Conservation (phyloP, 2,113 vertebrate species). For the Anhinga rufa region DNA sequence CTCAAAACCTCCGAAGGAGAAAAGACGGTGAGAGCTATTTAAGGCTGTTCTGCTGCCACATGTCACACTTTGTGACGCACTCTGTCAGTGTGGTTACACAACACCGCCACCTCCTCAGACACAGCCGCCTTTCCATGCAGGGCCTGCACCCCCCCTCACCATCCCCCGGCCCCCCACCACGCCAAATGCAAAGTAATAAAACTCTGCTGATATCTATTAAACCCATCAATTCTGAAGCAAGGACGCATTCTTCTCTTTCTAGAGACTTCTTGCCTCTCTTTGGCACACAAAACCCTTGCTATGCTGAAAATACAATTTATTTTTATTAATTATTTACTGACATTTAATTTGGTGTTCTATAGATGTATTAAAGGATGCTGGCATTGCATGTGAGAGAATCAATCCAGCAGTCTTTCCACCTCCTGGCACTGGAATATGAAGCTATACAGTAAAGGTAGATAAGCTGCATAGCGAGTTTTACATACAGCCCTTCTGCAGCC, state of each 20-base stretch:
- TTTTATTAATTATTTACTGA: conserved; percentile 13
- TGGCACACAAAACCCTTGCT: background rate
- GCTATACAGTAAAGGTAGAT: background rate
- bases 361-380: background rate
- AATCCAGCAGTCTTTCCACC: background rate
- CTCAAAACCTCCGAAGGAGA: conserved; percentile 34
- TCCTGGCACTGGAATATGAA: background rate
- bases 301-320: background rate
- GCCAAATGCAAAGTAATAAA: background rate
- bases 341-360: background rate
- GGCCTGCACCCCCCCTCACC: background rate
- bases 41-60: conserved; percentile 51
- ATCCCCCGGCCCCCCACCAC: background rate
- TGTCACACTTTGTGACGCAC: conserved; percentile 49
- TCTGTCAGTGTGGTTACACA: conserved; percentile 49
- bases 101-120: conserved; percentile 31
- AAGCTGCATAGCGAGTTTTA: background rate
- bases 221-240: background rate
- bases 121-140: background rate
- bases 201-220: background rate
- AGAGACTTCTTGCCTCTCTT: background rate
- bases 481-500: background rate
- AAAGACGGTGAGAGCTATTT: conserved; percentile 55
- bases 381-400: background rate
- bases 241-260: background rate